Percentiles rank a stretch among this genome's conserved stretches.
Evolutionary conservation across 2,113 vertebrate species (phyloP).

Genomic region (Saccopteryx bilineata): DNA sequence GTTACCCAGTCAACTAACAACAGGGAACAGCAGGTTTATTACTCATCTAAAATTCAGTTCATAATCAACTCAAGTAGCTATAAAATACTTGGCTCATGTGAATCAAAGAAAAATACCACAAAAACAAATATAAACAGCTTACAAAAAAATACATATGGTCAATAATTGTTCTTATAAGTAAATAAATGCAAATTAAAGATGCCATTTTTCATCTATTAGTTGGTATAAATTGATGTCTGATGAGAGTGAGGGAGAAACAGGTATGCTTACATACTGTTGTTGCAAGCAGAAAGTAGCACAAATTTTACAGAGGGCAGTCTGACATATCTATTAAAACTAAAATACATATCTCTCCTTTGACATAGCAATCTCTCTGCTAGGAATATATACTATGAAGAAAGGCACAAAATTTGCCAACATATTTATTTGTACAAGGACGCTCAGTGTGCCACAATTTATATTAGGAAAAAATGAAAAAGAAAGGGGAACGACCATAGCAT

Average conservation of each 20-base stretch:
- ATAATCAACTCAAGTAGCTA: conserved; percentile 10
- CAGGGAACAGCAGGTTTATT: background rate
- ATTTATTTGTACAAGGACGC: background rate
- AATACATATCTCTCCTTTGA: background rate
- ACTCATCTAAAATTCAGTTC: background rate
- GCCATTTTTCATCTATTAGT: conserved; percentile 27
- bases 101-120: background rate
- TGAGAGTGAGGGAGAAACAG: background rate
- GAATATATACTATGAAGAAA: conserved; percentile 1
- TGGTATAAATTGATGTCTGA: background rate
- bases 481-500: background rate
- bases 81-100: conserved; percentile 20
- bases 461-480: background rate
- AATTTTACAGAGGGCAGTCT: background rate
- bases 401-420: conserved; percentile 32
- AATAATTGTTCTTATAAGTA: background rate
- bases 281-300: background rate
- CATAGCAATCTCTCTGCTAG: conserved; percentile 24
- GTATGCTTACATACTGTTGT: background rate
- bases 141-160: conserved; percentile 30
- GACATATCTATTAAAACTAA: conserved; percentile 20
- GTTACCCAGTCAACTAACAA: conserved; percentile 6
- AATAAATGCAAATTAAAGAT: conserved; percentile 33
- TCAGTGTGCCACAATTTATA: background rate
- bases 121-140: conserved; percentile 26